Percentiles rank a stretch among this genome's conserved stretches.
These are phyloP conservation scores for Lymantria monacha DNA, from an alignment of 2,888 invertebrate genomes.

Conservation along the genomic window DNA sequence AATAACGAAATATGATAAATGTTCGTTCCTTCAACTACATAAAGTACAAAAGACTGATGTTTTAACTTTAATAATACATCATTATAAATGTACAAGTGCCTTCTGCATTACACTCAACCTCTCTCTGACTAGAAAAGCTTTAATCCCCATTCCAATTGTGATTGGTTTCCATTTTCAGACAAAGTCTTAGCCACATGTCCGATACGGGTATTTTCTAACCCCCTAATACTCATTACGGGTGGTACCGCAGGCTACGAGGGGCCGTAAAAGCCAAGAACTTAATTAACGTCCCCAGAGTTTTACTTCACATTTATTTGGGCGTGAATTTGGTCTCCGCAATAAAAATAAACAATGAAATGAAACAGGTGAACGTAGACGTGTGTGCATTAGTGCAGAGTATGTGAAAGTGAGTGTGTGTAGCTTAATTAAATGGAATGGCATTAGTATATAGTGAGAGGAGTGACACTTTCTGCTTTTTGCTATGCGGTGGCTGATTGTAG, in stretches of 20 bases:
- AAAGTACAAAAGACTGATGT: too few relatives aligned
- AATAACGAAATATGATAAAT: too few relatives aligned
- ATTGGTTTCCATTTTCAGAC: constrained; percentile 36
- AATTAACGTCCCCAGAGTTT: constrained; percentile 64
- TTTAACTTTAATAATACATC: too few relatives aligned
- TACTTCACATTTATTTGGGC: constrained; percentile 69
- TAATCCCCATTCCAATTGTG: constrained; percentile 28
- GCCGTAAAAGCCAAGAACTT: constrained; percentile 71
- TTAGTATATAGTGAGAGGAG: too few relatives aligned
- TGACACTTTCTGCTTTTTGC: too few relatives aligned
- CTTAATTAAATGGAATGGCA: too few relatives aligned
- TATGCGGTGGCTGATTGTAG: too few relatives aligned
- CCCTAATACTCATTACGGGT: constrained; percentile 55
- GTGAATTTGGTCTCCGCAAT: constrained; percentile 64
- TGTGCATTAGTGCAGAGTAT: background rate
- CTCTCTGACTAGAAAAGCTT: constrained; percentile 18
- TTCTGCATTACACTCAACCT: constrained; percentile 3
- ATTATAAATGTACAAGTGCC: background rate
- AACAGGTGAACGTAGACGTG: constrained; percentile 6
- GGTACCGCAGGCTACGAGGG: constrained; percentile 46
- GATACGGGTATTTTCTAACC: constrained; percentile 41
- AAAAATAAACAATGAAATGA: constrained; percentile 69
- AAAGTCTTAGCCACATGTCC: constrained; percentile 39
- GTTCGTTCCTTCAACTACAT: too few relatives aligned
- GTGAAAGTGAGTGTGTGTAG: too few relatives aligned